Conservation (phyloP, 2,888 invertebrate species). For the Pecten maximus region DNA sequence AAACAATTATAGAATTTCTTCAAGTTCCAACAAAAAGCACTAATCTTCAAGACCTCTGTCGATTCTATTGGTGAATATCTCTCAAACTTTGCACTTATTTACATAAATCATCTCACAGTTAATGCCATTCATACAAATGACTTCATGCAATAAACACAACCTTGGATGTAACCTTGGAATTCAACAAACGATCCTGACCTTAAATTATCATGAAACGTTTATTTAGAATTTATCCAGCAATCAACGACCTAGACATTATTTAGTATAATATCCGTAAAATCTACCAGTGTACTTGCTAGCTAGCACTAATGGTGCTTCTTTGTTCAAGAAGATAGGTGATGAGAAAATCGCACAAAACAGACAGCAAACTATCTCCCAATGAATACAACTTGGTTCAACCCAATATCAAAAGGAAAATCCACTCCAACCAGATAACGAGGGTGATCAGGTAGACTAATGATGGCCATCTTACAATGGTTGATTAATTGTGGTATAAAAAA, state of each 20-base stretch:
- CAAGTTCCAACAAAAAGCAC: not conserved
- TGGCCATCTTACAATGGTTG: not conserved
- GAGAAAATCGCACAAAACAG: not conserved
- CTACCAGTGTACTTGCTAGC: not conserved
- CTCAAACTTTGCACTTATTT: not conserved
- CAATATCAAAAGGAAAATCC: not conserved
- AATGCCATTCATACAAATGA: not conserved
- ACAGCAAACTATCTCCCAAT: not conserved
- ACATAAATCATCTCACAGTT: not conserved
- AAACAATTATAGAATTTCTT: not conserved
- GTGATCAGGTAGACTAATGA: not conserved
- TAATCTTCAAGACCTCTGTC: not conserved
- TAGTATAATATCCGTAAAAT: not conserved
- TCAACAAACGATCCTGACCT: not conserved
- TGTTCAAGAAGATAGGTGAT: not conserved
- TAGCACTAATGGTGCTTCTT: not conserved
- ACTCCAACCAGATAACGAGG: not conserved
- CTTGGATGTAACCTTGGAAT: not conserved
- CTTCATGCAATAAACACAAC: not conserved
- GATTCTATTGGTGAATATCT: not conserved
- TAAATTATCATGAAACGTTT: not conserved
- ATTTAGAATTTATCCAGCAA: not conserved
- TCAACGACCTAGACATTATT: not conserved
- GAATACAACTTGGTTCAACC: not conserved
- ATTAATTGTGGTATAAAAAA: constrained; percentile 26